Evolutionary conservation across 2,888 invertebrate genomes (phyloP), one percentile per base, ranked within the genome.

Genomic region (Tethea ocularis): DNA sequence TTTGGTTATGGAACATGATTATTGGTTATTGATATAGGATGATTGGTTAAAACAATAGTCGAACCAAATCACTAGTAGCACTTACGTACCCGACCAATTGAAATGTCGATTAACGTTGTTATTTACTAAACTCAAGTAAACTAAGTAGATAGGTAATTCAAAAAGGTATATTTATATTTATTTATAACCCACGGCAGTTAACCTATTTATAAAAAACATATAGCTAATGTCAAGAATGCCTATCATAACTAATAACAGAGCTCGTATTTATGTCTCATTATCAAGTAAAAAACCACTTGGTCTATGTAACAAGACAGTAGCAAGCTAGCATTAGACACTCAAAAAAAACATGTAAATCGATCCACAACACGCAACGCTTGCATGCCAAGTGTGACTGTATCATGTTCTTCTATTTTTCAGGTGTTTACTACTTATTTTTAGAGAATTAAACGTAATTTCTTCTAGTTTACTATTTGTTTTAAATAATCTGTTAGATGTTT

Each of bases 341-440:
- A 77, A 86, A 85, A 85, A 86, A 83, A 33, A 84, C 80, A 83
- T 87, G 89, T 91, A 90, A 90, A 90, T 88, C 82, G 88, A 86
- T 82, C 79, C 73, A 64, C 65, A 70, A 73, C 91, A 91, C 89
- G 91, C 91, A 87, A 91, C 82, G 61, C 74, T 75, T 67, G 75
- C 83, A 82, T 76, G 80, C 69, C 65, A 69, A 54, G 55, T 41
- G 57, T 61, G 59, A 56, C 67, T 68, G 58, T 66, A 41, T 58
- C 52, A 38, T 58, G 58, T 61, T 59, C 59, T 38, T 53, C 56
- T 59, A 56, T 56, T 57, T 56, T 57, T 52, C 57, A 56, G 52
- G 58, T 59, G 36, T 52, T 56, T n/a, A 17, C 56, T 51, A 51
- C 46, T 46, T 46, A 46, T 46, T 46, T 46, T 46, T 46, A 46